Base-by-base conservation (phyloP, 2,113 vertebrate species). In the Heloderma charlesbogerti region DNA sequence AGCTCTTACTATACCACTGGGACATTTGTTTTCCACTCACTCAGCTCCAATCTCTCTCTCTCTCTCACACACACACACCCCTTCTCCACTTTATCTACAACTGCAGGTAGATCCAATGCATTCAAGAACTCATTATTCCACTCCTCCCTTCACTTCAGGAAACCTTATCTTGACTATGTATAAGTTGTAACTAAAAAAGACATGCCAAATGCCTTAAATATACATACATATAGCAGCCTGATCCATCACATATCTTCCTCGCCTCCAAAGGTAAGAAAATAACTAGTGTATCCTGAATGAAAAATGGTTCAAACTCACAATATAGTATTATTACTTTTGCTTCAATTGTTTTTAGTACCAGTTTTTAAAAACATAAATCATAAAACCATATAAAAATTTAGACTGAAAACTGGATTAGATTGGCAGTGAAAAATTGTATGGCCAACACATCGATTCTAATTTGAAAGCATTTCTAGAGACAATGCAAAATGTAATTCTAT, bases 361-460 rank as follows among this genome's bases (percentile, higher is more conserved):
- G 27, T 78, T 84, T 79, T 29, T 29, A 79, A 88, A 7, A 94
- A 95, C 92, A 94, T 85, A 94, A 94, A 91, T 91, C 84, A 91
- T 89, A 94, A 57, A 93, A 71, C 79, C 89, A 92, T 91, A 95
- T 95, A 95, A 96, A 91, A 94, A 95, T 95, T 92, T 93, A 96
- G 94, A 95, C 94, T 94, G 93, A 96, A 95, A 95, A 91, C 71
- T 94, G 95, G 97, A 97, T 97, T 96, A 95, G 51, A 95, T 96
- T 95, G 96, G 88, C 89, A 91, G 74, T 95, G 94, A 96, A 97
- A 96, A 97, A 94, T 95, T 94, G 92, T 94, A 94, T 7, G 18
- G 91, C 94, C 89, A 89, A 96, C 96, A 95, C 92, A 98, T 97
- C 94, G 95, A 94, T 97, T 96, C 93, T 97, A 95, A 97, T 97